Base-by-base conservation (phyloP, 2,113 vertebrate species). In the Orycteropus afer region DNA sequence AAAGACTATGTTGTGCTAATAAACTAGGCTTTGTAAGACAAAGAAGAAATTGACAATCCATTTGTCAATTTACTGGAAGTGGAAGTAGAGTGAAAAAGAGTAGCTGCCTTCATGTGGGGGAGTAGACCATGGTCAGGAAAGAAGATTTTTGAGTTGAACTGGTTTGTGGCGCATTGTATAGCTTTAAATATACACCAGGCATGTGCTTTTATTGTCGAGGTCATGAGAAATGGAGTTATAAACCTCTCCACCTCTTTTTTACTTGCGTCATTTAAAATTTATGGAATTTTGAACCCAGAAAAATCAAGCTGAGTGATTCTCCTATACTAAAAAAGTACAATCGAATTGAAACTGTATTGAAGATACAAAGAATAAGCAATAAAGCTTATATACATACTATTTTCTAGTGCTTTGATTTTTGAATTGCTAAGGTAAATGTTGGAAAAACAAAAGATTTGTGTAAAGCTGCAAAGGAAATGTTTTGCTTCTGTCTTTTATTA, bases 191-290 rank as follows among this genome's bases (percentile, higher is more conserved):
- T 32, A 82, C 40, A 71, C 37, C 23, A 53, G 53, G 45, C 22
- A 17, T 91, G 17, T 7, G 76, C 47, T 95, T 96, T 90, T 95
- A 87, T 94, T 95, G 86, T 89, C 59, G 34, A 71, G 78, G 71
- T 55, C 29, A 22, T 87, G 81, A 94, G 86, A 95, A 95, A 94
- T 82, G 81, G 86, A 93, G 73, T 82, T 93, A 82, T 89, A 89
- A 91, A 94, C 63, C 55, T 96, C 87, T 94, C 57, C 12, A 83
- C 81, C 55, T 91, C 45, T 94, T 93, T 92, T 92, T 91, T 89
- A 86, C 85, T 85, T 92, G 27, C 63, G 47, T 95, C 93, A 94
- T 97, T 97, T 93, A 96, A 96, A 94, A 92, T 95, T 91, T 96
- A 96, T 92, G 78, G 78, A 94, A 94, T 91, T 95, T 88, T 86